Evolutionary conservation across 37 sponge, comb jelly and placozoan genomes (phyloP), one percentile per base, ranked within the genome.

Genomic region (Mnemiopsis leidyi): DNA sequence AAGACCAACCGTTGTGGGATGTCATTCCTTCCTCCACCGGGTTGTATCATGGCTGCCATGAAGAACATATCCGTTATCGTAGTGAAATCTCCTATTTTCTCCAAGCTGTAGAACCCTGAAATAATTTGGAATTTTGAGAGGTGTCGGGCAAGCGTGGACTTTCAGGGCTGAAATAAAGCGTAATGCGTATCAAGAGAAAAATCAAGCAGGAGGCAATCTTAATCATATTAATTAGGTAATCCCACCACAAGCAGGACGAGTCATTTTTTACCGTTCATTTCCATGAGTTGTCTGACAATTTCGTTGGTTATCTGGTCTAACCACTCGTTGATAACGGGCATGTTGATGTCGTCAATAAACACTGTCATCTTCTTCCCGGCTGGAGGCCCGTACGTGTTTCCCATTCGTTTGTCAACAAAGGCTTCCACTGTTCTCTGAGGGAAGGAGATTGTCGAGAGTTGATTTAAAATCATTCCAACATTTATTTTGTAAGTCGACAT

Each of bases 291-390:
- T 13, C 93, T 31, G 24, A 92, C 93, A 69, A 92, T 92, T 38
- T 92, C 93, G 30, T 92, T 92, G 38, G 93, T 92, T 3, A 92
- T 69, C 38, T 92, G 93, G n/a, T 92, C 93, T 16, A 34, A 23
- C 90, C 90, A 85, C 26, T 85, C 90, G 90, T 85, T 85, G 61
- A 85, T 77, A 36, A 77, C 61, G 2, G 93, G 93, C 93, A 93
- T 93, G 82, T 93, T 93, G 67, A 93, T 93, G 79, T 93, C 93
- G 37, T 93, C 93, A 18, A 93, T 82, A 38, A 93, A 93, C 31
- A 77, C 77, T 2, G 82, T 93, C 93, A 93, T 77, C 79, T 93
- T 93, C 82, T 93, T 93, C 28, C 82, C 82, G 61, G 82, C 93
- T 24, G 93, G 93, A 0, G 93, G 93, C 7, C 93, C 93, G 26